These are phyloP conservation scores for Plodia interpunctella DNA, from an alignment of 1,140 invertebrate species.

Conservation along the genomic window DNA sequence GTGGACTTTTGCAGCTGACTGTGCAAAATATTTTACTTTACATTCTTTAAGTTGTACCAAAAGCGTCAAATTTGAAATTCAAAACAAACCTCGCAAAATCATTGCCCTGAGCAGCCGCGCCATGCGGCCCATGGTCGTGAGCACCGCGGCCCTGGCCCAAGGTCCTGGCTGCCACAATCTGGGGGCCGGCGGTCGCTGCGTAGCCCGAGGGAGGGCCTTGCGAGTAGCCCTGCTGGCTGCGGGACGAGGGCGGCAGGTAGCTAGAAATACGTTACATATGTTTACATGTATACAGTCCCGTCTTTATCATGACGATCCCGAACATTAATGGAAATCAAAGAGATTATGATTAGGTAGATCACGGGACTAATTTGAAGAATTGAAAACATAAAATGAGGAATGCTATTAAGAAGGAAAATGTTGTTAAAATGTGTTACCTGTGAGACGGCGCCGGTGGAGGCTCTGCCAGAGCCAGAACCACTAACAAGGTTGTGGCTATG, in stretches of 20 bases:
- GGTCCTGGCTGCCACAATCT: conserved; percentile 44
- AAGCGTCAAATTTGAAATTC: too few relatives aligned
- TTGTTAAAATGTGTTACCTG: conserved; percentile 32
- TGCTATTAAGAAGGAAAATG: background rate
- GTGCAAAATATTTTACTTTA: too few relatives aligned
- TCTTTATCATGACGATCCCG: too few relatives aligned
- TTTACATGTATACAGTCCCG: too few relatives aligned
- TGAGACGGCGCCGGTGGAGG: conserved; percentile 52
- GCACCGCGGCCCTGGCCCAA: conserved; percentile 12
- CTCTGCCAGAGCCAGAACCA: conserved; percentile 35
- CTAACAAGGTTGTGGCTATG: conserved; percentile 21
- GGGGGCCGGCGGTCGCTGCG: conserved; percentile 24
- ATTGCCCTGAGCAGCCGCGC: conserved; percentile 13
- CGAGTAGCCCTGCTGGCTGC: conserved; percentile 25
- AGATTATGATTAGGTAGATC: background rate
- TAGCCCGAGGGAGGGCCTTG: conserved; percentile 27
- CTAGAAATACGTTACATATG: conserved; percentile 42
- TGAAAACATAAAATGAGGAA: too few relatives aligned
- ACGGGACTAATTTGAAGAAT: too few relatives aligned
- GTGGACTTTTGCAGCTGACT: too few relatives aligned
- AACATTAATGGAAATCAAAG: too few relatives aligned
- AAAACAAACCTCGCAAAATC: conserved; percentile 35
- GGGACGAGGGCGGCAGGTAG: conserved; percentile 49
- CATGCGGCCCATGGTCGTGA: conserved; percentile 12
- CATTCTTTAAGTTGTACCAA: too few relatives aligned